Percentiles rank a stretch among this genome's conserved stretches.
phyloP scores from a whole-genome alignment of 2,888 invertebrate species.

The Saturnia pavonia region DNA sequence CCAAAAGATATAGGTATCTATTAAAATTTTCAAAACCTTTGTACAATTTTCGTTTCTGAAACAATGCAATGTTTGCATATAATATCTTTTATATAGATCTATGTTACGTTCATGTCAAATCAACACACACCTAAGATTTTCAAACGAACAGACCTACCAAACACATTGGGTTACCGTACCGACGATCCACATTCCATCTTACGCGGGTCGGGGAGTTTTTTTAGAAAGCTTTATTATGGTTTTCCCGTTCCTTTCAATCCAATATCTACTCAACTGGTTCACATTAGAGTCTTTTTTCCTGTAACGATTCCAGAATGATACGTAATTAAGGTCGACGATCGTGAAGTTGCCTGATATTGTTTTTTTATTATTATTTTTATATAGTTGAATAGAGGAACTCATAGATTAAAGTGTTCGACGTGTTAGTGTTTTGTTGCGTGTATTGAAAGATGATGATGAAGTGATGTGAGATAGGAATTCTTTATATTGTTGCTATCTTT shows the following conservation, averaged over 20 bases:
- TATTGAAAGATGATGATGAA: constrained; percentile 27
- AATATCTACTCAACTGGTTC: constrained; percentile 35
- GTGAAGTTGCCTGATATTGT: constrained; percentile 72
- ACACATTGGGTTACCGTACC: constrained; percentile 36
- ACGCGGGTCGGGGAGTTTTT: constrained; percentile 68
- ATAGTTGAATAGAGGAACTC: constrained; percentile 70
- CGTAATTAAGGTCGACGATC: constrained; percentile 73
- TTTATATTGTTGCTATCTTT: constrained; percentile 24
- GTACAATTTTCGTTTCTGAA: no score
- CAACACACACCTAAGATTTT: constrained; percentile 35
- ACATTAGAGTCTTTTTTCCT: constrained; percentile 35
- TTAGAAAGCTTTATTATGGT: constrained; percentile 72
- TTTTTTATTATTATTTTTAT: constrained; percentile 48
- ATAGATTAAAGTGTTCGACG: constrained; percentile 68
- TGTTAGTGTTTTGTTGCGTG: constrained; percentile 34
- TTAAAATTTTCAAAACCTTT: no score
- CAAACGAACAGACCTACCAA: constrained; percentile 41
- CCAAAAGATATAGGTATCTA: background rate
- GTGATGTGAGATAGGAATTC: constrained; percentile 19
- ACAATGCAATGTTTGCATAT: background rate
- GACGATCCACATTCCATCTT: constrained; percentile 70
- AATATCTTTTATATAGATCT: background rate
- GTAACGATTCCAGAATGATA: constrained; percentile 27
- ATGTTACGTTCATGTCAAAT: background rate
- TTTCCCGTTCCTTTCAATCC: constrained; percentile 15